Evolutionary conservation across 2,888 invertebrate species (phyloP).

Genomic region (Sphecodes monilicornis): DNA sequence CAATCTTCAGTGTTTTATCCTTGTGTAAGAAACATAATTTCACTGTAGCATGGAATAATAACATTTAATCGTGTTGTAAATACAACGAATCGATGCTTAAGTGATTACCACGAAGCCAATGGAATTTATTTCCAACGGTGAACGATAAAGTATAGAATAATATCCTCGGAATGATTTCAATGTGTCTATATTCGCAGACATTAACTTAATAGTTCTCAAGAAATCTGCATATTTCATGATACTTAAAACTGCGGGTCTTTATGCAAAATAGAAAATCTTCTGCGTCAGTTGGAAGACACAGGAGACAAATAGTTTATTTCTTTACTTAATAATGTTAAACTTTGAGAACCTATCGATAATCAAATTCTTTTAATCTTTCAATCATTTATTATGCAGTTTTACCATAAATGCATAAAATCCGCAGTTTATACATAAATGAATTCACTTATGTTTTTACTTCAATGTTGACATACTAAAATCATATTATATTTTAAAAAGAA

Average conservation of each 20-base stretch:
- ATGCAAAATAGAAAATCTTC: neutral
- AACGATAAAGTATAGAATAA: neutral
- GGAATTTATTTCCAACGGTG: constrained; percentile 4
- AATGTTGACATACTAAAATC: too few species aligned
- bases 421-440: too few species aligned
- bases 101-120: neutral
- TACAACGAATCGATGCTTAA: neutral
- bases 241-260: neutral
- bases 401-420: too few species aligned
- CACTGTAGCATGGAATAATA: neutral
- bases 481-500: too few species aligned
- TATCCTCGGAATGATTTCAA: neutral
- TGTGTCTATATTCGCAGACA: constrained; percentile 2
- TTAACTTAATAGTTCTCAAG: neutral
- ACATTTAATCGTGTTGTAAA: neutral
- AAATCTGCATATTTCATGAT: neutral
- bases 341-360: neutral
- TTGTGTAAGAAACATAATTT: neutral
- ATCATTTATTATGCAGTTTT: neutral
- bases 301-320: neutral
- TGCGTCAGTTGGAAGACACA: neutral
- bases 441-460: too few species aligned
- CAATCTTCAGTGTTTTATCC: neutral
- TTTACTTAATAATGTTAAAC: neutral
- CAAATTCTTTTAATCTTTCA: neutral